phyloP scores from a whole-genome alignment of 2,797 vertebrate genomes.

The Enteromius fasciolatus region DNA sequence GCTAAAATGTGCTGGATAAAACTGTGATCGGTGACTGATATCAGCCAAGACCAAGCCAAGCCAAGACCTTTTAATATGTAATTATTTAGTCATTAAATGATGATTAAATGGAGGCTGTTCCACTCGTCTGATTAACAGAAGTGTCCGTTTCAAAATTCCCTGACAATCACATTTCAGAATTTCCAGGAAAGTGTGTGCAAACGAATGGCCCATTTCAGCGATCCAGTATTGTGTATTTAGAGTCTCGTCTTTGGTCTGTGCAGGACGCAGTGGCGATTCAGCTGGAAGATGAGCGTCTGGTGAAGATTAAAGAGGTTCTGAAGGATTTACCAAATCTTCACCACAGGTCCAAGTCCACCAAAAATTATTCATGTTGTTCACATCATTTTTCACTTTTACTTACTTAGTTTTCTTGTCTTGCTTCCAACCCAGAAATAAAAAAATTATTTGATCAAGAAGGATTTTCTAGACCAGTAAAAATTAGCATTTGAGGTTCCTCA shows the following conservation, averaged over 20 bases:
- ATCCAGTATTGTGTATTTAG: background rate
- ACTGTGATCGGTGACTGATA: no score
- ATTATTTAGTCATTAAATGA: no score
- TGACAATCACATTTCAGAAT: background rate
- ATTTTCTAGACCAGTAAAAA: no score
- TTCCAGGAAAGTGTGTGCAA: background rate
- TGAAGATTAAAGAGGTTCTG: constrained; percentile 91
- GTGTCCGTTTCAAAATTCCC: background rate
- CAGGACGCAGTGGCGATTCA: constrained; percentile 92
- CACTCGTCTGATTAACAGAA: background rate
- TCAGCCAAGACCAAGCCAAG: no score
- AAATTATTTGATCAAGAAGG: no score
- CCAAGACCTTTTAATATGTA: no score
- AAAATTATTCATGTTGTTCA: background rate
- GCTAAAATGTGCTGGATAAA: no score
- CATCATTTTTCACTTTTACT: no score
- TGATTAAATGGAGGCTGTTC: no score
- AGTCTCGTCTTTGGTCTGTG: background rate
- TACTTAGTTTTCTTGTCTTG: no score
- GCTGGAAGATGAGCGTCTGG: constrained; percentile 86
- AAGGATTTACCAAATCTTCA: constrained; percentile 86
- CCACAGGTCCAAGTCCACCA: constrained; percentile 78
- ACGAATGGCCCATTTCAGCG: background rate
- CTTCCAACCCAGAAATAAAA: no score
- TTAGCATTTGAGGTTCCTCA: no score